Percentiles rank a stretch among this genome's conserved stretches.
Evolutionary conservation across 37 sponge, comb jelly and placozoan species (phyloP).

Genomic region (Bolinopsis microptera): DNA sequence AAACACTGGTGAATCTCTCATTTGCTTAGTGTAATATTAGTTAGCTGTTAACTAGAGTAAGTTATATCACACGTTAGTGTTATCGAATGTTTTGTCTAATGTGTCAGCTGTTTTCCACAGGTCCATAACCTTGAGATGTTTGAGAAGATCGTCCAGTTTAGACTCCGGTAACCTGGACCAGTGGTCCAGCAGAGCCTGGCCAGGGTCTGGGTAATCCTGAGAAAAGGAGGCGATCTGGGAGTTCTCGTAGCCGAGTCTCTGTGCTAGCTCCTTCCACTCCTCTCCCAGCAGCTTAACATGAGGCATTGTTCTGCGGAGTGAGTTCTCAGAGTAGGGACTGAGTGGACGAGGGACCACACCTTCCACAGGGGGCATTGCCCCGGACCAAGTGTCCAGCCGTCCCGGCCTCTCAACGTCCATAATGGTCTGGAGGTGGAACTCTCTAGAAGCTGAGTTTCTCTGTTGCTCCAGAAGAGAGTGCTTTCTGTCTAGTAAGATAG

Average conservation of each 20-base stretch:
- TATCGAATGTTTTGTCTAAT: constrained; percentile 41
- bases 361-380: background rate
- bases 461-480: background rate
- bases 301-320: background rate
- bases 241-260: constrained; percentile 34
- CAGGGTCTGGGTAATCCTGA: constrained; percentile 11
- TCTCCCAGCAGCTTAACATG: background rate
- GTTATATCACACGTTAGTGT: background rate
- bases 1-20: no score
- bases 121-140: background rate
- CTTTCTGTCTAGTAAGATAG: background rate
- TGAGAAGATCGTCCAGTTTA: background rate
- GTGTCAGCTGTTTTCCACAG: constrained; percentile 40
- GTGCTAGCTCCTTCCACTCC: constrained; percentile 47
- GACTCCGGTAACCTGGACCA: background rate
- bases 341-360: background rate
- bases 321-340: background rate
- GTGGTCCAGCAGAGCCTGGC: constrained; percentile 17
- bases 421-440: constrained; percentile 35
- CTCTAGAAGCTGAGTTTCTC: background rate
- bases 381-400: background rate
- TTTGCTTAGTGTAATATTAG: no score
- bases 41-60: no score
- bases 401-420: background rate
- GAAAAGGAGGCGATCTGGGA: constrained; percentile 30